Evolutionary conservation across 2,888 invertebrate genomes (phyloP).

Genomic region (Parnassius glacialis): DNA sequence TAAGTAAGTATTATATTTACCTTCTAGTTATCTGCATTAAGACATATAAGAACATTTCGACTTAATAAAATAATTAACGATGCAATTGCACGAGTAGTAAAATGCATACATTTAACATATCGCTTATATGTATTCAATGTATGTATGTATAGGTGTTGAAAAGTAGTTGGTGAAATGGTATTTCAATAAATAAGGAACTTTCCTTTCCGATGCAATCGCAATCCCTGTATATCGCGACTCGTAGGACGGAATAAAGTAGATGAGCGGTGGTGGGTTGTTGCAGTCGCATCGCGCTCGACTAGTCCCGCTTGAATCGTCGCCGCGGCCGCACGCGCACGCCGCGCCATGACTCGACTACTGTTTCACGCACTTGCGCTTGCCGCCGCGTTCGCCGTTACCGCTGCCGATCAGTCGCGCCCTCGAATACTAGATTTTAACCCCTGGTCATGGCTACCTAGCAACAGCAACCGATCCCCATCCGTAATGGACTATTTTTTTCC

Average conservation of each 20-base stretch:
- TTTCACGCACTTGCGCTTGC: constrained; percentile 62
- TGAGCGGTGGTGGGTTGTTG: constrained; percentile 37
- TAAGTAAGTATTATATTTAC: too few species aligned
- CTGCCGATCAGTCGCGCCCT: constrained; percentile 61
- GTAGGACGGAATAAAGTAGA: constrained; percentile 57
- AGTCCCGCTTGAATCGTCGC: constrained; percentile 73
- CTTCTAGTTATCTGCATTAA: too few species aligned
- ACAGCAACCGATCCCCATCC: constrained; percentile 68
- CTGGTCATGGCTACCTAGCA: constrained; percentile 73
- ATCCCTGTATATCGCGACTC: constrained; percentile 42
- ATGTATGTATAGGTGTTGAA: background rate
- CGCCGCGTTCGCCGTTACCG: constrained; percentile 39
- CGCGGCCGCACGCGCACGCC: constrained; percentile 69
- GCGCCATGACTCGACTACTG: constrained; percentile 67
- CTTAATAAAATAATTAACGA: too few species aligned
- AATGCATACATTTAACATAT: too few species aligned
- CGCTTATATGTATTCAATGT: too few species aligned
- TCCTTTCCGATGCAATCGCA: constrained; percentile 16
- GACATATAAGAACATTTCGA: too few species aligned
- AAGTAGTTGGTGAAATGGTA: constrained; percentile 7
- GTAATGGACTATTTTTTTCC: constrained; percentile 79
- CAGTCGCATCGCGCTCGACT: constrained; percentile 57
- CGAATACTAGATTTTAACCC: constrained; percentile 73
- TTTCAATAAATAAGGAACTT: constrained; percentile 21
- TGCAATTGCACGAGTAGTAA: too few species aligned